These are phyloP conservation scores for Arctia plantaginis DNA, from an alignment of 2,888 invertebrate species.

Conservation along the genomic window DNA sequence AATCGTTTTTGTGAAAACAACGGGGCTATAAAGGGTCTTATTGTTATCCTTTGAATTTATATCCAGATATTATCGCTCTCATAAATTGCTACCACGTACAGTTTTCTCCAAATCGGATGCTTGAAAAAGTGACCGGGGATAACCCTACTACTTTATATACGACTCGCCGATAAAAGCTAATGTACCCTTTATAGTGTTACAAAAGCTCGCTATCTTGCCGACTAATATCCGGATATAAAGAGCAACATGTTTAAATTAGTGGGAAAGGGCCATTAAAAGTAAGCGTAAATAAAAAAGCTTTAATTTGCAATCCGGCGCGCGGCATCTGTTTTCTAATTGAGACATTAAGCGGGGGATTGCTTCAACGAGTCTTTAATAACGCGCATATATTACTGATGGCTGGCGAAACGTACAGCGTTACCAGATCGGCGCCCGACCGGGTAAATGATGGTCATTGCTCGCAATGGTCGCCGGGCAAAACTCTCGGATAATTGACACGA, in stretches of 20 bases:
- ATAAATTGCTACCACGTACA: constrained; percentile 81
- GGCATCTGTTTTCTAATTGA: constrained; percentile 82
- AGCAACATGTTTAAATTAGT: constrained; percentile 59
- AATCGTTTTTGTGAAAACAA: constrained; percentile 85
- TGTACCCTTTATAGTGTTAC: constrained; percentile 50
- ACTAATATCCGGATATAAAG: constrained; percentile 45
- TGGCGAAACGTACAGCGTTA: constrained; percentile 68
- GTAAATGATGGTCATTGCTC: constrained; percentile 78
- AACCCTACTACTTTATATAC: constrained; percentile 62
- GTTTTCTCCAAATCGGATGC: constrained; percentile 73
- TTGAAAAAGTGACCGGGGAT: constrained; percentile 76
- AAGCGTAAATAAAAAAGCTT: constrained; percentile 68
- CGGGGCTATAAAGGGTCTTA: constrained; percentile 84
- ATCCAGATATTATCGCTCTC: constrained; percentile 83
- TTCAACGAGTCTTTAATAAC: constrained; percentile 79
- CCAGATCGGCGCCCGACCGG: constrained; percentile 63
- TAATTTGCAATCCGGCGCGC: constrained; percentile 67
- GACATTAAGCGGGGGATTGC: constrained; percentile 78
- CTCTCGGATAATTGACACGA: constrained; percentile 81
- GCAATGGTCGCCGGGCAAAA: constrained; percentile 78
- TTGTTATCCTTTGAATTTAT: constrained; percentile 86
- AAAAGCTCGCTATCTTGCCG: constrained; percentile 36
- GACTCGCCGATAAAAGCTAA: constrained; percentile 62
- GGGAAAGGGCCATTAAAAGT: constrained; percentile 52
- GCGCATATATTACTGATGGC: constrained; percentile 77